A percentile compares a stretch with the other conserved stretches of the same genome.
These are phyloP conservation scores for Calonectris borealis DNA, from an alignment of 2,113 vertebrate genomes.

Conservation along the genomic window DNA sequence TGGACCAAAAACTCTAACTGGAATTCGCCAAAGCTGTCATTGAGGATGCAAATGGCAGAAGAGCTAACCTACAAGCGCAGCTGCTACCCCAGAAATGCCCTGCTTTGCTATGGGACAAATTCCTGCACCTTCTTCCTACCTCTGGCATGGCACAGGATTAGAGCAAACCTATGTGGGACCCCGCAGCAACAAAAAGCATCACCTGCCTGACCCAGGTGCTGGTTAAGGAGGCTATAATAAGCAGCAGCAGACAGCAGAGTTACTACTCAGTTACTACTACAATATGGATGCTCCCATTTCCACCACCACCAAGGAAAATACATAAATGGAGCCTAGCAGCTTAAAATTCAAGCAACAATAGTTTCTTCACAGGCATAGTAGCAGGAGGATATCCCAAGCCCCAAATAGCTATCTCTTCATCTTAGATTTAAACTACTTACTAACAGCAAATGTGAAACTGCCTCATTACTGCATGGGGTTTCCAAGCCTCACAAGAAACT, in stretches of 20 bases:
- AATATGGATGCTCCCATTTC: not conserved
- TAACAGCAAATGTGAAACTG: not conserved
- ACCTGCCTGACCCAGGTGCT: not conserved
- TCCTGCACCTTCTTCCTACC: not conserved
- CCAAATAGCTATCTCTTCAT: not conserved
- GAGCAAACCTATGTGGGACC: not conserved
- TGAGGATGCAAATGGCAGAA: not conserved
- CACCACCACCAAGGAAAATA: not conserved
- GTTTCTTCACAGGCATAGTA: not conserved
- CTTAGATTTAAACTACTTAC: not conserved
- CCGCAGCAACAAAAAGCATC: not conserved
- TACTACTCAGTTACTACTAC: not conserved
- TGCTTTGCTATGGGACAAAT: not conserved
- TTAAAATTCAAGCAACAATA: not conserved
- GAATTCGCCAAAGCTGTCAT: not conserved
- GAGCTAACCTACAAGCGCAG: not conserved
- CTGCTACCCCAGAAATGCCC: not conserved
- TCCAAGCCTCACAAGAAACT: not conserved
- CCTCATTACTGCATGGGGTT: not conserved
- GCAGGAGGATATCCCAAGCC: not conserved
- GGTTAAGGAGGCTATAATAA: not conserved
- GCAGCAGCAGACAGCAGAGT: not conserved
- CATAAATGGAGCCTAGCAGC: not conserved
- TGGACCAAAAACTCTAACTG: not conserved
- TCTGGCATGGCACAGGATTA: not conserved